Evolutionary conservation across 2,113 vertebrate genomes (phyloP), one percentile per base, ranked within the genome.

Genomic region (Synchiropus splendidus): DNA sequence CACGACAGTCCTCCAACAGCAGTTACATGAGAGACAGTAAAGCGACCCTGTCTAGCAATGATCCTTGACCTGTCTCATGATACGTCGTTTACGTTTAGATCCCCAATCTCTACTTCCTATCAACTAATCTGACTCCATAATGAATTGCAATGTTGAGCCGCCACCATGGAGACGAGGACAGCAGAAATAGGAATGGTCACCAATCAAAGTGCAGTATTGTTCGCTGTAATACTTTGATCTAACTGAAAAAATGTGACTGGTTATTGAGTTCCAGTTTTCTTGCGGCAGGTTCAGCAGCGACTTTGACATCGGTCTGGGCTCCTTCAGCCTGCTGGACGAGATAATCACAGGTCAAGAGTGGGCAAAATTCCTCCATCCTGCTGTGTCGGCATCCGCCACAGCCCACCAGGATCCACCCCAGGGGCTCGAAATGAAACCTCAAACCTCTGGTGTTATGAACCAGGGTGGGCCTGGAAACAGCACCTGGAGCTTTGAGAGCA

Each of bases 261-360:
- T n/a, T n/a, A n/a, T n/a, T n/a, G n/a, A 18, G 34, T 35, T 10
- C 11, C 2, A 2, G 4, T 43, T 18, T 39, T 42, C 5, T 67
- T 14, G 40, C 6, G 1, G 34, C 64, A 79, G 76, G 51, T 46
- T 51, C 4, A 17, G 10, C 16, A 45, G 54, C 55, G 61, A 83
- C 32, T 64, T 73, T 64, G 56, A 82, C 6, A 57, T 80, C 10
- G 64, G 79, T 8, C 66, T 82, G n/a, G 74, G 77, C 3, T 69
- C 78, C 1, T 79, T 83, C 21, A 86, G 75, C 35, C 56, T 87
- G 2, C 62, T 85, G 67, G 82, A 86, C 1, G 85, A 87, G 58
- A 86, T 85, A 1, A 50, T 62, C 41, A 74, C 54, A 1, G 83
- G 78, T 36, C 68, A 82, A 37, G 65, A 84, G 37, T 86, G 83